Conservation (phyloP, 92 coral and sea anemone genomes). For the Hydrozoanthus gracilis region DNA sequence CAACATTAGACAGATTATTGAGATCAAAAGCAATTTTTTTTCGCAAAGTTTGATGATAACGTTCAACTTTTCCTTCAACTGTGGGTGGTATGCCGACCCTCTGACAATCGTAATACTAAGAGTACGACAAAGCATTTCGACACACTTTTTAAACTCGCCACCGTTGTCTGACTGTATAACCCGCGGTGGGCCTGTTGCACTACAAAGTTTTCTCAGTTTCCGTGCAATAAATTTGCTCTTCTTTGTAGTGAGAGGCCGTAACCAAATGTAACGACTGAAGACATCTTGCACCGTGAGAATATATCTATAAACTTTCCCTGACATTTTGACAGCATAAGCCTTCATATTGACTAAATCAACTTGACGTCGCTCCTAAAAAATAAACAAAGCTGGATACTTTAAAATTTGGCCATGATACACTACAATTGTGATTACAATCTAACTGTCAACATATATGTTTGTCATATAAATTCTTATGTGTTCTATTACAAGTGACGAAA, state of each 20-base stretch:
- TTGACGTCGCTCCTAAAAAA: slow-evolving; percentile 52
- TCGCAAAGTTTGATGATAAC: slow-evolving; percentile 54
- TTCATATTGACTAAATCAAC: slow-evolving; percentile 62
- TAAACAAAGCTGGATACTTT: background rate
- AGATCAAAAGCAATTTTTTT: slow-evolving; percentile 42
- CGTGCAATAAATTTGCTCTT: slow-evolving; percentile 41
- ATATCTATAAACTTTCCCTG: slow-evolving; percentile 50
- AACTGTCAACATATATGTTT: background rate
- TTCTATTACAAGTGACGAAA: background rate
- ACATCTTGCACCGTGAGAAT: slow-evolving; percentile 67
- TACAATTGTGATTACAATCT: background rate
- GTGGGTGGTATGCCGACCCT: slow-evolving; percentile 64
- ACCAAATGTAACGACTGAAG: slow-evolving; percentile 64
- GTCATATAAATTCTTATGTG: background rate
- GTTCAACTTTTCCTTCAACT: slow-evolving; percentile 62
- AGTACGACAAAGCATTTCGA: slow-evolving; percentile 43
- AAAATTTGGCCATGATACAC: slow-evolving; percentile 16
- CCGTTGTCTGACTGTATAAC: slow-evolving; percentile 64
- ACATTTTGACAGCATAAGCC: slow-evolving; percentile 27
- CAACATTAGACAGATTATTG: slow-evolving; percentile 10
- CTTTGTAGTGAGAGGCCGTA: slow-evolving; percentile 54
- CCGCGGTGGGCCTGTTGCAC: slow-evolving; percentile 47
- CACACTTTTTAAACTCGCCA: slow-evolving; percentile 55
- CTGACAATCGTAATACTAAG: slow-evolving; percentile 52
- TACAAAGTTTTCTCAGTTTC: slow-evolving; percentile 28